Base-by-base conservation (phyloP, 2,888 invertebrate genomes). In the Rhingia rostrata region DNA sequence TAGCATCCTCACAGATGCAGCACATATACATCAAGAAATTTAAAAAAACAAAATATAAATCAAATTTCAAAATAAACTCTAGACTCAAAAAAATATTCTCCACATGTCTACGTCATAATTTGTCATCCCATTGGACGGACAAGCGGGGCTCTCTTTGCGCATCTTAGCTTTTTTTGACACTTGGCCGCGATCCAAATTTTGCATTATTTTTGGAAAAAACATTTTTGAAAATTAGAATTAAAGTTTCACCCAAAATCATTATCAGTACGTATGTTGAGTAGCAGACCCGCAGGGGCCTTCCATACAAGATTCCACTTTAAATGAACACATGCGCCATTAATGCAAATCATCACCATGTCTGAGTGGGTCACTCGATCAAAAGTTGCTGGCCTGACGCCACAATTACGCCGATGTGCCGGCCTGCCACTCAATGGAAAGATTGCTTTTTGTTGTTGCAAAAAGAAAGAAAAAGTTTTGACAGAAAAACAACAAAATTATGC, bases 361-460 rank as follows among this genome's bases (percentile, higher is more conserved):
- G 82, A 60, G 70, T 83, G 51, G 67, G 63, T 60, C 67, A 67
- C 51, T 77, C 70, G 75, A 73, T 67, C 67, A 67, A n/a, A 67
- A 56, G 56, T 45, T 66, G 33, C 54, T 64, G 37, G 63, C 63
- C 51, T 60, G 70, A 64, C 72, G 72, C 33, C 77, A 82, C 54
- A 77, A 54, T 61, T 74, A 63, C 64, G 43, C 43, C 6, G 43
- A 41, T 56, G 33, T 51, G 73, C 39, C 58, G 73, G 66, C 49
- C 66, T 14, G 14, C 22, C 47, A 54, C 63, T 45, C 35, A 58
- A 30, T 49, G 41, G 6, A 43, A 63, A 53, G 12, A 22, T 43
- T 43, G 12, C 12, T 39, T 9, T n/a, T 32, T 30, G 5, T 81
- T 10, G 33, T 45, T 4, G 14, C 2, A 41, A 54, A 54, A 49